Conservation (phyloP, 2,113 vertebrate species). For the Erythrocebus patas region DNA sequence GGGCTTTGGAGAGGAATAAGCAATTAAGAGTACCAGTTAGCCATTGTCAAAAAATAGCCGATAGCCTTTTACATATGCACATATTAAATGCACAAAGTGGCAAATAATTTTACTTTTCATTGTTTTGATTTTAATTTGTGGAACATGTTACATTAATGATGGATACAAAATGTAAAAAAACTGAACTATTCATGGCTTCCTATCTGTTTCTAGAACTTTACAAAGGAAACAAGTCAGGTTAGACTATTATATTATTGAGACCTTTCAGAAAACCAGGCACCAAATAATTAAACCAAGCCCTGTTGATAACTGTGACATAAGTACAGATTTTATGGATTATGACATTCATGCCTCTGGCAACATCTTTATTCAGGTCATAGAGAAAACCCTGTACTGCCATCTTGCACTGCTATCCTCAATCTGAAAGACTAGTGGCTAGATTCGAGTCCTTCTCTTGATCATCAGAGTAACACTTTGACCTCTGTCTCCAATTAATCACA, state of each 20-base stretch:
- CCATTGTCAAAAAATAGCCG: not conserved
- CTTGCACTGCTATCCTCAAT: not conserved
- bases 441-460: not conserved
- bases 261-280: not conserved
- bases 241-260: not conserved
- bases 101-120: slow-evolving; percentile 3
- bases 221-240: not conserved
- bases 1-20: slow-evolving; percentile 44
- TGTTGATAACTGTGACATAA: not conserved
- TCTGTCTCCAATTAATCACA: not conserved
- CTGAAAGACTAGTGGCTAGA: not conserved
- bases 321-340: not conserved
- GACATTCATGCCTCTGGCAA: not conserved
- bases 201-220: not conserved
- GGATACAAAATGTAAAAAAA: not conserved
- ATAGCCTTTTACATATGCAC: not conserved
- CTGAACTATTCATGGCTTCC: not conserved
- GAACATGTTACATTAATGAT: not conserved
- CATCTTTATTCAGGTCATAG: not conserved
- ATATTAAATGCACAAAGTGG: not conserved
- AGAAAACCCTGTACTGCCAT: not conserved
- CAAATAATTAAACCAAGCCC: not conserved
- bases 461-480: not conserved
- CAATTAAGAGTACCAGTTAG: slow-evolving; percentile 53
- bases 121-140: not conserved